Evolutionary conservation across 2,113 vertebrate species (phyloP).

Genomic region (Takifugu flavidus): DNA sequence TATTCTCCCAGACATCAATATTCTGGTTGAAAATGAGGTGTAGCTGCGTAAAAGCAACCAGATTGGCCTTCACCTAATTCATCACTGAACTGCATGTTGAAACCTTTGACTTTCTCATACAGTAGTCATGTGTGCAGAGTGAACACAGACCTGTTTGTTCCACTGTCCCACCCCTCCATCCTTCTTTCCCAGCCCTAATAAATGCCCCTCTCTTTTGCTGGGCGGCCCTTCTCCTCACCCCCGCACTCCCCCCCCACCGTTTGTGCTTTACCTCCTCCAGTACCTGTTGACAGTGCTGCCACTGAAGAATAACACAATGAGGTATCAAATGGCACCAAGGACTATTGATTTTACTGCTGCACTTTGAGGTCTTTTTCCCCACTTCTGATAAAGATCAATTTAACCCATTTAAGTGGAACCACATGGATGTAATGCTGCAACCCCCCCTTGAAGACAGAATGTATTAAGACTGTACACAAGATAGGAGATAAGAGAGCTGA

Average conservation of each 20-base stretch:
- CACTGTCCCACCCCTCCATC: conserved; percentile 32
- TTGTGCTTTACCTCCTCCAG: conserved; percentile 15
- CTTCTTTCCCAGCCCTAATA: conserved; percentile 32
- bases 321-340: conserved; percentile 12
- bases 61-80: not conserved
- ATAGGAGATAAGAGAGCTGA: no score
- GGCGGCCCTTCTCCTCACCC: conserved; percentile 15
- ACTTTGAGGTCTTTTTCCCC: conserved; percentile 14
- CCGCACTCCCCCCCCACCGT: not conserved
- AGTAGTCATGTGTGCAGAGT: conserved; percentile 29
- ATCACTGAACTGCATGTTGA: not conserved
- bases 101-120: conserved; percentile 21
- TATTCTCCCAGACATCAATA: no score
- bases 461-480: no score
- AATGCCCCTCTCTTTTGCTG: conserved; percentile 30
- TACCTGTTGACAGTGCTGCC: conserved; percentile 43
- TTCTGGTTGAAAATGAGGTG: no score
- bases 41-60: not conserved
- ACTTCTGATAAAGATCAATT: conserved; percentile 17
- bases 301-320: conserved; percentile 21
- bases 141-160: conserved; percentile 71
- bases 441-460: no score
- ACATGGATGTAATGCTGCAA: conserved; percentile 2
- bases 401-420: conserved; percentile 22
- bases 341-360: conserved; percentile 9